A percentile compares a stretch with the other conserved stretches of the same genome.
phyloP scores from a whole-genome alignment of 2,888 invertebrate genomes.

The Scelioninae gen. 1 region DNA sequence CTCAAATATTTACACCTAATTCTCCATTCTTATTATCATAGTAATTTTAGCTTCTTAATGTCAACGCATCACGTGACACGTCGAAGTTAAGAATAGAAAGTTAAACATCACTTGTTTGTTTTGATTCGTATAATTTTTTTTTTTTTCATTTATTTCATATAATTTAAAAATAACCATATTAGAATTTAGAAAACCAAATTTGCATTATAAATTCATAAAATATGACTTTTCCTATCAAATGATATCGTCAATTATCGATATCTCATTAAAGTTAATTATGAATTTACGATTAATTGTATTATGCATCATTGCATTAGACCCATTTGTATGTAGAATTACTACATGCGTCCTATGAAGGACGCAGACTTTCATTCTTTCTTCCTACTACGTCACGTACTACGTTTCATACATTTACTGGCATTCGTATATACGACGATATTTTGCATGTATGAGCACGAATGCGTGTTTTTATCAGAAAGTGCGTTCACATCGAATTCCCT shows the following conservation, averaged over 20 bases:
- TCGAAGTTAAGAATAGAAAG: neutral
- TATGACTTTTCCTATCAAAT: neutral
- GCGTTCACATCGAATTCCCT: conserved; percentile 55
- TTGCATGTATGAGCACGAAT: neutral
- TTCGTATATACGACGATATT: neutral
- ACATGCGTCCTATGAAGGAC: neutral
- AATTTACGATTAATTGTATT: neutral
- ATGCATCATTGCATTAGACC: neutral
- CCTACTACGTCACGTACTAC: conserved; percentile 2
- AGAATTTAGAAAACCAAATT: too few relatives aligned
- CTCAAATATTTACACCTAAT: too few relatives aligned
- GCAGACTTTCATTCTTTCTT: neutral
- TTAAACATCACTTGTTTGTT: neutral
- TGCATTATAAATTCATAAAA: too few relatives aligned
- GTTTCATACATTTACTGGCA: neutral
- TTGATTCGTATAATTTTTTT: neutral
- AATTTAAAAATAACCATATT: too few relatives aligned
- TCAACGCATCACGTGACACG: neutral
- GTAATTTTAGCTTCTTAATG: neutral
- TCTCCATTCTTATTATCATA: neutral
- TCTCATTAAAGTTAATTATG: neutral
- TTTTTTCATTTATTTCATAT: too few relatives aligned
- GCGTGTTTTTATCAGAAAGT: conserved; percentile 43
- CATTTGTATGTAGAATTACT: neutral
- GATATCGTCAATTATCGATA: neutral